Evolutionary conservation across 2,888 invertebrate species (phyloP).

Genomic region (Drosophila meridionalis): DNA sequence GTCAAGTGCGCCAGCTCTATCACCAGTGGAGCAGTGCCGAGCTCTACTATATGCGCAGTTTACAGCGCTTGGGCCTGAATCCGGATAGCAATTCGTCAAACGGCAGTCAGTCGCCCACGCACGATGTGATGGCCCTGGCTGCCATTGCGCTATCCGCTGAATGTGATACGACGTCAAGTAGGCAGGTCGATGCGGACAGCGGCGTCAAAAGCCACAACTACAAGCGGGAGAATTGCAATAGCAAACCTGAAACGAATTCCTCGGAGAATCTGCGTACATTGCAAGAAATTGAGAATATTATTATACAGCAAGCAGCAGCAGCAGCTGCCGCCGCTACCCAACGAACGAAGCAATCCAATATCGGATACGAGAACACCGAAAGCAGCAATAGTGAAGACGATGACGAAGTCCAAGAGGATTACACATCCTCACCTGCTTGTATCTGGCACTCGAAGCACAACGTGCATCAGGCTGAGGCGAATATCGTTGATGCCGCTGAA

Average conservation of each 20-base stretch:
- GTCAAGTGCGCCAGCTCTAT: slow-evolving; percentile 58
- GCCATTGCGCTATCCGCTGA: slow-evolving; percentile 76
- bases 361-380: slow-evolving; percentile 12
- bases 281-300: slow-evolving; percentile 71
- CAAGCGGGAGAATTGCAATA: slow-evolving; percentile 24
- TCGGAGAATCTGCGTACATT: slow-evolving; percentile 30
- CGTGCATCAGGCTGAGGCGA: slow-evolving; percentile 3
- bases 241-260: not conserved
- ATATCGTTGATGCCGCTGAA: slow-evolving; percentile 60
- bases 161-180: slow-evolving; percentile 15
- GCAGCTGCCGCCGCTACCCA: slow-evolving; percentile 28
- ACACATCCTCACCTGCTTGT: slow-evolving; percentile 53
- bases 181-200: not conserved
- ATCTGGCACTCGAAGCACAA: slow-evolving; percentile 76
- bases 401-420: not conserved
- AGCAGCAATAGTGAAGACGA: slow-evolving; percentile 34
- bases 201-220: not conserved
- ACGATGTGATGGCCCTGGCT: slow-evolving; percentile 67
- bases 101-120: slow-evolving; percentile 32
- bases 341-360: slow-evolving; percentile 1
- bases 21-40: slow-evolving; percentile 74
- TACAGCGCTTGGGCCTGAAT: slow-evolving; percentile 63
- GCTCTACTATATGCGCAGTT: slow-evolving; percentile 70
- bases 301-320: slow-evolving; percentile 54
- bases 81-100: slow-evolving; percentile 20